Evolutionary conservation across 2,113 vertebrate genomes (phyloP).

Genomic region (Stictonetta naevosa): DNA sequence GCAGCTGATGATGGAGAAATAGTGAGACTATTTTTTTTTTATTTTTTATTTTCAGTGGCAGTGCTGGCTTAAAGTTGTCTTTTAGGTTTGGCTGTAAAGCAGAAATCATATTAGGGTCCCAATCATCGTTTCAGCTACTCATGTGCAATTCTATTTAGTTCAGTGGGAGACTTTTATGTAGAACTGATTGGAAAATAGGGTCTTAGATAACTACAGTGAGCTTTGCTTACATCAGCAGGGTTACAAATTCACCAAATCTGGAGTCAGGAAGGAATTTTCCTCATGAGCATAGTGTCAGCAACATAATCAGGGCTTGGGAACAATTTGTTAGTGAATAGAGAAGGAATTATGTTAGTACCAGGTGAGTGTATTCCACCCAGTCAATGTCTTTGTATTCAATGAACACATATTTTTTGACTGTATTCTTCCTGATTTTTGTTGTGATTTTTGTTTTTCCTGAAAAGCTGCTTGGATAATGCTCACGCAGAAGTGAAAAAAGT

Average conservation of each 20-base stretch:
- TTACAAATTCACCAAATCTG: slow-evolving; percentile 38
- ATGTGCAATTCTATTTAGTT: not conserved
- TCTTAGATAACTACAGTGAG: slow-evolving; percentile 7
- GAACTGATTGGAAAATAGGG: not conserved
- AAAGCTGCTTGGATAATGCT: not conserved
- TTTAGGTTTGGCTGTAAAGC: not conserved
- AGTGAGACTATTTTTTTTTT: not conserved
- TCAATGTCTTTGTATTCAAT: not conserved
- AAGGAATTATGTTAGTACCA: slow-evolving; percentile 5
- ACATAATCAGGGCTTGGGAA: not conserved
- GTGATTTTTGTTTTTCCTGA: not conserved
- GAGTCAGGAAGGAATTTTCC: slow-evolving; percentile 40
- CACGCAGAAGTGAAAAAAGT: not conserved
- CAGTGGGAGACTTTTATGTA: not conserved
- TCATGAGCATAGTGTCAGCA: slow-evolving; percentile 22
- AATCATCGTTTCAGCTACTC: not conserved
- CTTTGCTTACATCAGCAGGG: slow-evolving; percentile 38
- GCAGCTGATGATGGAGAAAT: not conserved
- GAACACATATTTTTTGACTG: not conserved
- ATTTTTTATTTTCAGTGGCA: not conserved
- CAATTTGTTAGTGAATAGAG: not conserved
- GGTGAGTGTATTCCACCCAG: not conserved
- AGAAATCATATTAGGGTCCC: not conserved
- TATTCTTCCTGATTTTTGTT: not conserved
- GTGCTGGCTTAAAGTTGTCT: not conserved